A percentile compares a stretch with the other conserved stretches of the same genome.
phyloP scores from a whole-genome alignment of 2,888 invertebrate genomes.

The Agrochola lychnidis region DNA sequence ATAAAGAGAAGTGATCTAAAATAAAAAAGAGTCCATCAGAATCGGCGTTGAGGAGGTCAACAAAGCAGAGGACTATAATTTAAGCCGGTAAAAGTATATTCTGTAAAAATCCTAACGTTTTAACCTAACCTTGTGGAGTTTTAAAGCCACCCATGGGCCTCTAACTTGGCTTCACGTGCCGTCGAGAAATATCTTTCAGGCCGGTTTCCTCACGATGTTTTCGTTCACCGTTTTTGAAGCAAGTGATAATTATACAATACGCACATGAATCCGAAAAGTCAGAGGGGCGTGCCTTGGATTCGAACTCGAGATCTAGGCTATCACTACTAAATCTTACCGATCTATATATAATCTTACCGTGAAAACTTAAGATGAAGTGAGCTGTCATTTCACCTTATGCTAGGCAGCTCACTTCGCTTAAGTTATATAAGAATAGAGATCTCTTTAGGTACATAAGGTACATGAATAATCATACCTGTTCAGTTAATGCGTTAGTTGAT shows the following conservation, averaged over 20 bases:
- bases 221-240: no score
- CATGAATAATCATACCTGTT: neutral
- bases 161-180: no score
- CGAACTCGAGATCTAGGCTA: neutral
- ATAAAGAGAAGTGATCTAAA: neutral
- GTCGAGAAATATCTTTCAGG: no score
- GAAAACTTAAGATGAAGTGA: neutral
- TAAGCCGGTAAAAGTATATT: neutral
- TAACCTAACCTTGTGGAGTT: no score
- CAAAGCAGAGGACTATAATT: neutral
- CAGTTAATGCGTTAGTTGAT: neutral
- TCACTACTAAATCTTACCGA: no score
- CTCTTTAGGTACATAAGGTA: neutral
- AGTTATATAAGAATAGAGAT: neutral
- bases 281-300: no score
- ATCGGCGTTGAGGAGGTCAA: neutral
- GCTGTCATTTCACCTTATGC: neutral
- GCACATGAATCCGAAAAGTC: no score
- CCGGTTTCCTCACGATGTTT: no score
- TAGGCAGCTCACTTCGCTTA: neutral
- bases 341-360: neutral
- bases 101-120: no score
- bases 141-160: no score
- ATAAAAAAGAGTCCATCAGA: neutral
- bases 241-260: no score